Evolutionary conservation across 2,113 vertebrate genomes (phyloP).

Genomic region (Bufo gargarizans): DNA sequence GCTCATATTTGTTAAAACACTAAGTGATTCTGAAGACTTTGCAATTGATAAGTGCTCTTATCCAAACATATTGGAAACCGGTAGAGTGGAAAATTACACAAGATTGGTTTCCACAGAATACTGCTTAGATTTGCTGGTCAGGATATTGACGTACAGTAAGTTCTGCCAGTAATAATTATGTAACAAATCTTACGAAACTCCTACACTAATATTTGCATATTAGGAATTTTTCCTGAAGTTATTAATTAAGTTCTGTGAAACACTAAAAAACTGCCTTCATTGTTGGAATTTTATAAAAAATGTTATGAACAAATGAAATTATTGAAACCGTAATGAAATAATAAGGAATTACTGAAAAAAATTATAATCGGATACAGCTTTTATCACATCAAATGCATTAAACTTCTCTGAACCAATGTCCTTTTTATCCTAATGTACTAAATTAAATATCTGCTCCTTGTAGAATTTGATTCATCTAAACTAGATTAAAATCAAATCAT

Average conservation of each 20-base stretch:
- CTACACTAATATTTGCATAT: constrained; percentile 55
- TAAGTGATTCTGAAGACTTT: constrained; percentile 59
- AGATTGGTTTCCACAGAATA: constrained; percentile 70
- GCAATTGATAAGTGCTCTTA: constrained; percentile 68
- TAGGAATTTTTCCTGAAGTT: constrained; percentile 51
- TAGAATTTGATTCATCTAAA: constrained; percentile 81
- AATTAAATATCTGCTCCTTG: constrained; percentile 83
- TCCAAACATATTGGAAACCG: constrained; percentile 73
- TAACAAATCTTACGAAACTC: background rate
- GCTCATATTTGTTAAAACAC: constrained; percentile 62
- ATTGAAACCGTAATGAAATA: constrained; percentile 71
- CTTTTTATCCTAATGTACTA: constrained; percentile 81
- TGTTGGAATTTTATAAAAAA: constrained; percentile 60
- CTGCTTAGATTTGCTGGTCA: constrained; percentile 65
- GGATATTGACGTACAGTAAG: constrained; percentile 60
- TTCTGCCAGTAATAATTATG: constrained; percentile 59
- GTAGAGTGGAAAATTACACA: constrained; percentile 76
- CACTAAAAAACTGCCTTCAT: constrained; percentile 42
- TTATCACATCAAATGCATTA: constrained; percentile 77
- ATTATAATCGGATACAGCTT: constrained; percentile 75
- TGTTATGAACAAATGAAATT: constrained; percentile 60
- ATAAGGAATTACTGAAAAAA: constrained; percentile 68
- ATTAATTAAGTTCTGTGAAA: constrained; percentile 50
- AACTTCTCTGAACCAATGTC: constrained; percentile 76
- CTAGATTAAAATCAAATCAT: constrained; percentile 85